phyloP scores from a whole-genome alignment of 1,140 invertebrate genomes.

The Trinorchestia longiramus region DNA sequence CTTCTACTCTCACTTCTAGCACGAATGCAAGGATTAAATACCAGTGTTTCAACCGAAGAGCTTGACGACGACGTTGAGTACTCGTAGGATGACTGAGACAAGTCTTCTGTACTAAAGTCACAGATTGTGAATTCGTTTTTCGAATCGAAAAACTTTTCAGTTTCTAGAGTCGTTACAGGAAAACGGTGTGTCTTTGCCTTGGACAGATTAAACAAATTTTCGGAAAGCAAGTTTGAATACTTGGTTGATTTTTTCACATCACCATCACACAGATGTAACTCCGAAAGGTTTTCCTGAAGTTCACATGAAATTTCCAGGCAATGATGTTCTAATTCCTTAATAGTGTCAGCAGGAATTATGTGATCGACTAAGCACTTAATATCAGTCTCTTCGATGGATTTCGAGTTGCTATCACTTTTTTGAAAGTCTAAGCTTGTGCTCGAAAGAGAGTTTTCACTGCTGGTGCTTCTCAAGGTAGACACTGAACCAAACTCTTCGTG shows the following conservation, averaged over 20 bases:
- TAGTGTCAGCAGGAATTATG: background rate
- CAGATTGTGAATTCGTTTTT: background rate
- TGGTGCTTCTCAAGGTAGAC: background rate
- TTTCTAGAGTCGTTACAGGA: background rate
- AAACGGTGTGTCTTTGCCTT: constrained; percentile 25
- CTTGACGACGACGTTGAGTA: constrained; percentile 3
- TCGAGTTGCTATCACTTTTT: constrained; percentile 13
- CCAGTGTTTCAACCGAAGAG: constrained; percentile 31
- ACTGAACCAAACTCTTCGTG: background rate
- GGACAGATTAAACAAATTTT: background rate
- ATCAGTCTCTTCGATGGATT: constrained; percentile 26
- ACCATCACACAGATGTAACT: background rate
- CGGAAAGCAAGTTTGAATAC: background rate
- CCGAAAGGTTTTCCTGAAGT: background rate
- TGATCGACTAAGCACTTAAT: constrained; percentile 15
- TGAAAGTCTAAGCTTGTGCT: constrained; percentile 24
- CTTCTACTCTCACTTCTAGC: background rate
- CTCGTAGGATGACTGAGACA: background rate
- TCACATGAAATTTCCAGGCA: background rate
- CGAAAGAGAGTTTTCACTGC: constrained; percentile 5
- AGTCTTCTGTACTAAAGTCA: background rate
- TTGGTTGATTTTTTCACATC: background rate
- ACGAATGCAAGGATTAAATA: constrained; percentile 11
- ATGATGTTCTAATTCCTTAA: constrained; percentile 4
- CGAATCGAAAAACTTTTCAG: background rate